Percentiles rank a stretch among this genome's conserved stretches.
Conservation (phyloP, 2,113 vertebrate genomes). For the Xiphophorus couchianus region DNA sequence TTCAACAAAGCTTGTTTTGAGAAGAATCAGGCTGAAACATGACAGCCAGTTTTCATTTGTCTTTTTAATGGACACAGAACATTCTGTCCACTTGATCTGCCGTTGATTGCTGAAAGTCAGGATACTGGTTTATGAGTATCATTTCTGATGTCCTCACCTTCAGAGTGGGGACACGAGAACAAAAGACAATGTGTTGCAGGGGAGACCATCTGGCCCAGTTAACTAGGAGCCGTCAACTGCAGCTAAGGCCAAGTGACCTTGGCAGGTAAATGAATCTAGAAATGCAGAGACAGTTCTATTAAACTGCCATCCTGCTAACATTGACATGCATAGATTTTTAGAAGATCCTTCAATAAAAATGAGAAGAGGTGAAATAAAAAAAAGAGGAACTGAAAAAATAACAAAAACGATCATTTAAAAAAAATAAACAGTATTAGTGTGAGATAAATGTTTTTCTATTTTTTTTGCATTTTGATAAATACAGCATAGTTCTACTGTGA, state of each 20-base stretch:
- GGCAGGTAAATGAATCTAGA: conserved; percentile 58
- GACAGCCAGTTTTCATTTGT: not conserved
- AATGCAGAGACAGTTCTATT: conserved; percentile 63
- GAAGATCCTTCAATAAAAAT: conserved; percentile 9
- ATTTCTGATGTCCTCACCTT: conserved; percentile 72
- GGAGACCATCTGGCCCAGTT: conserved; percentile 77
- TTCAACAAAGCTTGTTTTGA: conserved; percentile 4
- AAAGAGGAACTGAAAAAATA: not conserved
- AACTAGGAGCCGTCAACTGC: conserved; percentile 66
- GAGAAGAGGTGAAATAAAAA: conserved; percentile 8
- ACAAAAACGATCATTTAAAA: too few relatives aligned
- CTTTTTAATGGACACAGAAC: not conserved
- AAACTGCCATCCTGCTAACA: conserved; percentile 42
- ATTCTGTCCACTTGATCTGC: conserved; percentile 16
- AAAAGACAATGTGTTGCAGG: conserved; percentile 63
- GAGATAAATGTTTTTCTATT: not conserved
- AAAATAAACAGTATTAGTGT: too few relatives aligned
- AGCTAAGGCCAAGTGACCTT: conserved; percentile 76
- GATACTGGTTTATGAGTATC: conserved; percentile 51
- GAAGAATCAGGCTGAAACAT: conserved; percentile 1
- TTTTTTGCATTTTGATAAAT: too few relatives aligned
- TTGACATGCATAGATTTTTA: conserved; percentile 33
- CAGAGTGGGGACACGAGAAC: conserved; percentile 46
- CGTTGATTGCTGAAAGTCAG: conserved; percentile 31
- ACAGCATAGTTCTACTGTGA: too few relatives aligned